phyloP scores from a whole-genome alignment of 2,113 vertebrate species.

The Cryptoleucopteryx plumbea region DNA sequence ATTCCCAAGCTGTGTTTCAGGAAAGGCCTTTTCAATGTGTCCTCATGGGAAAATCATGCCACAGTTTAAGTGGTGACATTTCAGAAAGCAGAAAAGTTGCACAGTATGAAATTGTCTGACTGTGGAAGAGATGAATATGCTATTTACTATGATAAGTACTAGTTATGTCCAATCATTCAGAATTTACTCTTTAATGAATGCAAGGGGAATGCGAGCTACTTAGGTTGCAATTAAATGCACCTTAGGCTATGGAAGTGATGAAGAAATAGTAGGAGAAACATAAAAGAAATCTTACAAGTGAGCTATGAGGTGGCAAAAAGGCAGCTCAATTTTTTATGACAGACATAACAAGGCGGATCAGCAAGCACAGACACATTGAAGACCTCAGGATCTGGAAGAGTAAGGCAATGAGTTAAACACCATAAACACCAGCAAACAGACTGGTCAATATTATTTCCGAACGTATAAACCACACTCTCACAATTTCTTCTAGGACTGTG shows the following conservation, averaged over 20 bases:
- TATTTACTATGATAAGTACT: slow-evolving; percentile 36
- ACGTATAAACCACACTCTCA: not conserved
- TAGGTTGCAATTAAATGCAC: slow-evolving; percentile 51
- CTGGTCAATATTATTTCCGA: not conserved
- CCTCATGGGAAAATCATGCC: slow-evolving; percentile 34
- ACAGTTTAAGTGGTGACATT: slow-evolving; percentile 22
- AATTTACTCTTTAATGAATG: slow-evolving; percentile 12
- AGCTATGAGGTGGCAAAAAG: not conserved
- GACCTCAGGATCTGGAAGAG: not conserved
- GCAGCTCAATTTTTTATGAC: not conserved
- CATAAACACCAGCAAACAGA: not conserved
- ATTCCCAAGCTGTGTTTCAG: slow-evolving; percentile 1
- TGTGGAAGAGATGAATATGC: slow-evolving; percentile 35
- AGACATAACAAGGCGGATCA: not conserved
- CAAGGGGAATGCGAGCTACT: not conserved
- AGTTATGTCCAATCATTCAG: slow-evolving; percentile 36
- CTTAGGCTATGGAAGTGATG: not conserved
- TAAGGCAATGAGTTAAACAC: not conserved
- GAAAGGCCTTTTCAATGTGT: slow-evolving; percentile 13
- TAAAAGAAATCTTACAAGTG: not conserved
- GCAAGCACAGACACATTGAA: not conserved
- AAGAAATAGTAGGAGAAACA: slow-evolving; percentile 3
- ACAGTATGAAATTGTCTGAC: slow-evolving; percentile 11
- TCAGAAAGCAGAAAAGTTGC: not conserved
- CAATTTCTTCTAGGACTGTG: not conserved